Evolutionary conservation across 2,113 vertebrate species (phyloP).

Genomic region (Rynchops niger): DNA sequence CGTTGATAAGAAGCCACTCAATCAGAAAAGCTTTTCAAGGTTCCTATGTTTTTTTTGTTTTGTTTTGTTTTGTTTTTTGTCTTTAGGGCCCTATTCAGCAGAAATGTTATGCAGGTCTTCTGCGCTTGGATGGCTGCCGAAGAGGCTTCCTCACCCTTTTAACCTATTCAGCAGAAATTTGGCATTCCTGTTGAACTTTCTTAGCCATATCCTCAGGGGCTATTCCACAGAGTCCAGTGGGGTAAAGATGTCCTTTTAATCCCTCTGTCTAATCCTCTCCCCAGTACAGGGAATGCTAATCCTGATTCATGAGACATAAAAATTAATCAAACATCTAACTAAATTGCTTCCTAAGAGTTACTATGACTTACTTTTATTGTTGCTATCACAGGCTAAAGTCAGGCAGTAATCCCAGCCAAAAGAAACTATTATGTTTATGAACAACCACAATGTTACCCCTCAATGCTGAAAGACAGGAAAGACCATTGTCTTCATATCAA

Average conservation of each 20-base stretch:
- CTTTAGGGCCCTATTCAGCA: slow-evolving; percentile 74
- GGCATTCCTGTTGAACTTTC: slow-evolving; percentile 76
- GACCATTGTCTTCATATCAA: not conserved
- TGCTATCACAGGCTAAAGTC: not conserved
- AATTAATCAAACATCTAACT: not conserved
- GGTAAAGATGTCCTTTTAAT: slow-evolving; percentile 73
- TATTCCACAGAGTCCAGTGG: slow-evolving; percentile 74
- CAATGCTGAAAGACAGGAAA: not conserved
- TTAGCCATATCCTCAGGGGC: slow-evolving; percentile 75
- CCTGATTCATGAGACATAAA: slow-evolving; percentile 26
- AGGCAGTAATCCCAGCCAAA: not conserved
- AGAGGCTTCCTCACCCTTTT: slow-evolving; percentile 77
- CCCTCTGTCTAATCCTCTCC: slow-evolving; percentile 63
- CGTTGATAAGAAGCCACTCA: slow-evolving; percentile 20
- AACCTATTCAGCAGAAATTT: slow-evolving; percentile 77
- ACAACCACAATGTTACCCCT: not conserved
- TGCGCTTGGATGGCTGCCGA: slow-evolving; percentile 76
- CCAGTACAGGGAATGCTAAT: slow-evolving; percentile 42
- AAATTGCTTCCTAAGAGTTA: slow-evolving; percentile 15
- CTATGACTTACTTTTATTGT: not conserved
- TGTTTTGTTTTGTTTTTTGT: slow-evolving; percentile 75
- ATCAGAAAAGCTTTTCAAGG: slow-evolving; percentile 66
- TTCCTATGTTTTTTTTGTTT: slow-evolving; percentile 74
- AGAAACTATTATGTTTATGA: not conserved
- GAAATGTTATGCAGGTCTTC: slow-evolving; percentile 75